A percentile compares a stretch with the other conserved stretches of the same genome.
Evolutionary conservation across 1,140 invertebrate species (phyloP).

Genomic region (Trinorchestia longiramus): DNA sequence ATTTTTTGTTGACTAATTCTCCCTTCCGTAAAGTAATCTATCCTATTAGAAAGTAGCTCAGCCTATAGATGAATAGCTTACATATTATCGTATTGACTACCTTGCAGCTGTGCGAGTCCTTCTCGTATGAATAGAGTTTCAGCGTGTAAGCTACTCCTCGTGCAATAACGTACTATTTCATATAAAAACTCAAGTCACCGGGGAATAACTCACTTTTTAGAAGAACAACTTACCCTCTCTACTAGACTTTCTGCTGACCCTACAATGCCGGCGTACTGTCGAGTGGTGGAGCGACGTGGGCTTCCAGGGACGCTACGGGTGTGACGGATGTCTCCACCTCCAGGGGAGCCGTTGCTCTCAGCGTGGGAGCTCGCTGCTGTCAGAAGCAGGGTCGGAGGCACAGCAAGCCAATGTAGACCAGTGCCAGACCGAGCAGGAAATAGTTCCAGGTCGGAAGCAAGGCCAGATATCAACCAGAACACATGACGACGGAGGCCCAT

Average conservation of each 20-base stretch:
- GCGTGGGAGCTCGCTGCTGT: constrained; percentile 67
- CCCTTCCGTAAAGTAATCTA: background rate
- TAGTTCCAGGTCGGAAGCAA: background rate
- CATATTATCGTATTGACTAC: too few relatives aligned
- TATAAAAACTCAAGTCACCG: background rate
- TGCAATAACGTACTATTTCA: background rate
- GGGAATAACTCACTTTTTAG: background rate
- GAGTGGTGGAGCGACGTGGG: constrained; percentile 78
- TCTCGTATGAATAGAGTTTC: too few relatives aligned
- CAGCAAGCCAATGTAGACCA: constrained; percentile 67
- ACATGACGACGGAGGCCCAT: background rate
- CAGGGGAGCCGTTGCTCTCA: constrained; percentile 68
- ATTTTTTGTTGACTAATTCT: background rate
- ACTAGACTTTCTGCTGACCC: constrained; percentile 94
- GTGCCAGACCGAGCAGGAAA: background rate
- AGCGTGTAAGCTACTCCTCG: background rate
- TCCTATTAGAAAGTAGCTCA: background rate
- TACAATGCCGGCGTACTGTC: constrained; percentile 79
- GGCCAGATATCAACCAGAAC: background rate
- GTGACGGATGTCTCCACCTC: constrained; percentile 73
- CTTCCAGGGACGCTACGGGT: constrained; percentile 77
- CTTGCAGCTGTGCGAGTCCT: too few relatives aligned
- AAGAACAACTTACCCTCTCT: constrained; percentile 79
- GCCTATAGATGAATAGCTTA: too few relatives aligned
- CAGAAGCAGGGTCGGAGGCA: constrained; percentile 58